Base-by-base conservation (phyloP, 2,113 vertebrate genomes). In the Porphyrio hochstetteri region DNA sequence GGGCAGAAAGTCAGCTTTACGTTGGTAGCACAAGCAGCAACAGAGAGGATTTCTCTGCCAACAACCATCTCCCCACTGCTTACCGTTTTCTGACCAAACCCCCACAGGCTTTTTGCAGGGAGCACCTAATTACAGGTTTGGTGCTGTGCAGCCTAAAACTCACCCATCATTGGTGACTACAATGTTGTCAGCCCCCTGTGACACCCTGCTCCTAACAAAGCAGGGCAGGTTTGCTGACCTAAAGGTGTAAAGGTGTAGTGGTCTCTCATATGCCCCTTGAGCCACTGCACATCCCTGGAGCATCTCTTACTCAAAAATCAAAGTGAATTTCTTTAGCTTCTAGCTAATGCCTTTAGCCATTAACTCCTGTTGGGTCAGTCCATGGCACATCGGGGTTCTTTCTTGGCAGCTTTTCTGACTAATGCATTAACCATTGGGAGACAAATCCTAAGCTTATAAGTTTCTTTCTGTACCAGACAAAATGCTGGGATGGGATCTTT, bases 151-250 rank as follows among this genome's bases (percentile, higher is more conserved):
- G 83, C 64, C 69, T 61, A 29, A 77, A 36, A 29, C 13, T 23
- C 44, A 2, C 1, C 0, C 10, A 29, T 27, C 15, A 0, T 6
- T 3, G 10, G n/a, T 0, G 2, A 25, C 28, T 19, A 67, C 46
- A 5, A 36, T 48, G 21, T 29, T 72, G n/a, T 24, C 71, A 78
- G 27, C 38, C 21, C 68, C 23, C n/a, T n/a, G 35, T 36, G 42
- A 24, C 38, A n/a, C 15, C 67, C 69, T 23, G 48, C 71, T 59
- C 50, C 53, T 56, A 48, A 31, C 38, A 60, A 61, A 56, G 79
- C 33, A 36, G 52, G 67, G 21, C 42, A 33, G 70, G 35, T 36
- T 72, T 74, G 60, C 42, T 38, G 33, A 21, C 42, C 42, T 64
- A 2, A 36, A 48, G 42, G 42, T 64, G 67, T 36, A 79, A 85